Conservation (phyloP, 2,797 vertebrate species). For the Gephyroberyx darwinii region DNA sequence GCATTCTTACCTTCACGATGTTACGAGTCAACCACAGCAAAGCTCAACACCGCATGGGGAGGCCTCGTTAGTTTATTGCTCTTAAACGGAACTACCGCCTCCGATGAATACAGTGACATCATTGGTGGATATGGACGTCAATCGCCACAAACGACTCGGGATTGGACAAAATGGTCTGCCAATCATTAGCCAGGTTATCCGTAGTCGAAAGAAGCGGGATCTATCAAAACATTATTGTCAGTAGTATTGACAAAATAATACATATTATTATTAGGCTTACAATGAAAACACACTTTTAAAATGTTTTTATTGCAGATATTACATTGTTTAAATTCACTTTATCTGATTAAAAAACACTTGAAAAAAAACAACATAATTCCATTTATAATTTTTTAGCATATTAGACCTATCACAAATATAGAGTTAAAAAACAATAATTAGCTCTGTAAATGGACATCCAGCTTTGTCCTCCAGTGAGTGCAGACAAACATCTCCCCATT, state of each 20-base stretch:
- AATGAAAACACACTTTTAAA: too few species aligned
- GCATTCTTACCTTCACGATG: conserved; percentile 61
- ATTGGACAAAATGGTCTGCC: conserved; percentile 57
- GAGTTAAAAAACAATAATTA: too few species aligned
- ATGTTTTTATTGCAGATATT: too few species aligned
- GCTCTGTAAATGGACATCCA: too few species aligned
- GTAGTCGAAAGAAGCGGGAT: conserved; percentile 68
- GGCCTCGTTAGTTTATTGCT: conserved; percentile 77
- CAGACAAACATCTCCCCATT: neutral
- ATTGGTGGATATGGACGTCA: conserved; percentile 65
- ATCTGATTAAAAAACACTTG: neutral
- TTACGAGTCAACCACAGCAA: conserved; percentile 40
- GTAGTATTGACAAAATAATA: neutral
- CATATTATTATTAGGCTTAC: too few species aligned
- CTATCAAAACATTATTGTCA: too few species aligned
- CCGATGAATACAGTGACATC: accelerated
- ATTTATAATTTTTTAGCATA: too few species aligned
- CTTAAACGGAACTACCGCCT: conserved; percentile 72
- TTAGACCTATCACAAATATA: too few species aligned
- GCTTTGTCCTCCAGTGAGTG: too few species aligned
- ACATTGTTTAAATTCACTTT: too few species aligned
- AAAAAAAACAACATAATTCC: neutral
- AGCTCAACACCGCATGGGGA: conserved; percentile 77
- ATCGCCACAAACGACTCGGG: neutral
- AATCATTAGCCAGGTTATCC: conserved; percentile 40